Evolutionary conservation across 1,140 invertebrate species (phyloP), one percentile per base, ranked within the genome.

Genomic region (Steinernema khuongi): DNA sequence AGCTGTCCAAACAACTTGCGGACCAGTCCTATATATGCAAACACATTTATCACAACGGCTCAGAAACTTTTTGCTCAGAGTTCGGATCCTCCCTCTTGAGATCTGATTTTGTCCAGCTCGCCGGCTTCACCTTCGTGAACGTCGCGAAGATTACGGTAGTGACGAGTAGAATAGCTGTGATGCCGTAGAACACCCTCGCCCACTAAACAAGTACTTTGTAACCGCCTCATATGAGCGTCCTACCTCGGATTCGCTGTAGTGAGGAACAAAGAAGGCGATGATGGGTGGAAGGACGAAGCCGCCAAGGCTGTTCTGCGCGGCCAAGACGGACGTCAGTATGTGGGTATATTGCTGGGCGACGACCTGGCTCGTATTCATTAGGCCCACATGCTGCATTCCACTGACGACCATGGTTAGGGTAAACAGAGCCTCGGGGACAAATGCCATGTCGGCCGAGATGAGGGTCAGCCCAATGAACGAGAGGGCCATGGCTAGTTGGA

Each of bases 131-230:
- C 26, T 60, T 60, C 14, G 50, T 60, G 14, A 60, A 60, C 11
- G 22, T 22, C 14, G 26, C 50, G 50, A 60, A 60, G 26, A 60
- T 60, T 14, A 60, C 26, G 19, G 14, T 60, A 14, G 50, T 60
- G 50, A 60, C 50, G 11, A 60, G 4, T 11, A 60, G 50, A 22
- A 60, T 60, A 4, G 26, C 50, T 14, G 26, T 22, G 22, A 60
- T 60, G 50, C 50, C 36, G 50, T 60, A 60, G 50, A 60, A 60
- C 50, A 60, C 50, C 14, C 14, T 60, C 22, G 11, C 50, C 50
- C 50, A 60, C 50, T 60, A 60, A 60, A 60, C 22, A 41, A 7
- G 36, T 11, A 11, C n/a, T 11, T n/a, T 11, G 36, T 41, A 41
- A 41, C 36, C 36, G 36, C 36, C n/a, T 11, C 7, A 41, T 41